These are phyloP conservation scores for Mactromeris polynyma DNA, from an alignment of 2,888 invertebrate genomes.

Conservation along the genomic window DNA sequence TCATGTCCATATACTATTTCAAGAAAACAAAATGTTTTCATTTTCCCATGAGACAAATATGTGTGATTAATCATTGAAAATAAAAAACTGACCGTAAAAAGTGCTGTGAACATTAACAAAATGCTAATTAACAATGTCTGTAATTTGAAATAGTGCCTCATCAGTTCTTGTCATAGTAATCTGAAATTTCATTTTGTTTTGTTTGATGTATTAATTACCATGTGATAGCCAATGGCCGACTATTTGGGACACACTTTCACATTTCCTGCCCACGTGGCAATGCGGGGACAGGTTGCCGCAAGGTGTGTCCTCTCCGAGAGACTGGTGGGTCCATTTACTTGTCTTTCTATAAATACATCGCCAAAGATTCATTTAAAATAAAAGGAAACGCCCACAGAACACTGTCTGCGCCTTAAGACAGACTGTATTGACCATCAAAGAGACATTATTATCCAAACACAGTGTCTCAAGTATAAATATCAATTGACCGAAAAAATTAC, in stretches of 20 bases:
- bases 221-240: no score
- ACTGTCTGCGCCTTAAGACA: background rate
- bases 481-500: slow-evolving; percentile 1
- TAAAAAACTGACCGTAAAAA: no score
- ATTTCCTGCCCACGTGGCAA: no score
- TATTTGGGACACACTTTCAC: no score
- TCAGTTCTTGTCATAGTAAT: no score
- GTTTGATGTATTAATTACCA: no score
- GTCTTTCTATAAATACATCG: background rate
- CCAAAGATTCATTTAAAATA: background rate
- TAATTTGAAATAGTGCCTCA: no score
- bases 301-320: background rate
- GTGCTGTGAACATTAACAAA: no score
- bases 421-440: slow-evolving; percentile 4
- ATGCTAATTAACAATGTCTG: no score
- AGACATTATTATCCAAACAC: background rate
- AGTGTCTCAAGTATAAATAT: slow-evolving; percentile 3
- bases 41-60: background rate
- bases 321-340: background rate
- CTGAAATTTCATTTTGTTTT: no score
- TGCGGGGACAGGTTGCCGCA: no score
- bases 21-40: background rate
- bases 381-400: background rate
- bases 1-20: background rate
- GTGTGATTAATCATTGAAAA: background rate